A percentile compares a stretch with the other conserved stretches of the same genome.
Conservation (phyloP, 1,140 invertebrate genomes). For the Papilio dardanus region DNA sequence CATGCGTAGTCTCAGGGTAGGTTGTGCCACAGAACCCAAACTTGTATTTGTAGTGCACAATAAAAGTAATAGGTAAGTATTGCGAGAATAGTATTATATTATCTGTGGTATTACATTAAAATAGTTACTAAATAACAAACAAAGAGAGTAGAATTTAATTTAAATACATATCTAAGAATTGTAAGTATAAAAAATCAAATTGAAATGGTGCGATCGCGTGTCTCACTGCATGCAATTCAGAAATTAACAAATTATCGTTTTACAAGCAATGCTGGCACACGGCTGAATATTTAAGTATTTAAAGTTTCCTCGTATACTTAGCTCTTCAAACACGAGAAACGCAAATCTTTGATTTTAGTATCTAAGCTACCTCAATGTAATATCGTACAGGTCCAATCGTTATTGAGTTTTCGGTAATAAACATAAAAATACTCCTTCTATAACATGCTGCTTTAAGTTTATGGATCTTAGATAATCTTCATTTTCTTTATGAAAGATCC, state of each 20-base stretch:
- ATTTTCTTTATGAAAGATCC: not conserved
- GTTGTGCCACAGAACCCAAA: no score
- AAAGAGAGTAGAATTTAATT: not conserved
- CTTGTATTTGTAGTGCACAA: no score
- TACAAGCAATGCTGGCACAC: not conserved
- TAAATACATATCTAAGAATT: conserved; percentile 1
- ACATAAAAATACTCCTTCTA: not conserved
- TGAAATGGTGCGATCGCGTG: conserved; percentile 4
- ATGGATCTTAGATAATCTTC: no score
- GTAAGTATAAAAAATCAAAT: conserved; percentile 13
- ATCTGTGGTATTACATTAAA: not conserved
- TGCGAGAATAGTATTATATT: no score
- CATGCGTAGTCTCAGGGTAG: no score
- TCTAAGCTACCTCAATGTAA: no score
- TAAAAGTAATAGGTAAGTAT: not conserved
- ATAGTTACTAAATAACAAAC: not conserved
- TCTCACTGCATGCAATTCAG: not conserved
- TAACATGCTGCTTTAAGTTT: no score
- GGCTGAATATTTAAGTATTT: not conserved
- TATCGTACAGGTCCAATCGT: no score
- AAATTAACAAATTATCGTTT: conserved; percentile 14
- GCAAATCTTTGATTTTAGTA: no score
- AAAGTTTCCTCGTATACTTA: not conserved
- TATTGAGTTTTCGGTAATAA: no score
- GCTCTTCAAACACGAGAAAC: not conserved